Evolutionary conservation across 2,797 vertebrate species (phyloP).

Genomic region (Coreius guichenoti): DNA sequence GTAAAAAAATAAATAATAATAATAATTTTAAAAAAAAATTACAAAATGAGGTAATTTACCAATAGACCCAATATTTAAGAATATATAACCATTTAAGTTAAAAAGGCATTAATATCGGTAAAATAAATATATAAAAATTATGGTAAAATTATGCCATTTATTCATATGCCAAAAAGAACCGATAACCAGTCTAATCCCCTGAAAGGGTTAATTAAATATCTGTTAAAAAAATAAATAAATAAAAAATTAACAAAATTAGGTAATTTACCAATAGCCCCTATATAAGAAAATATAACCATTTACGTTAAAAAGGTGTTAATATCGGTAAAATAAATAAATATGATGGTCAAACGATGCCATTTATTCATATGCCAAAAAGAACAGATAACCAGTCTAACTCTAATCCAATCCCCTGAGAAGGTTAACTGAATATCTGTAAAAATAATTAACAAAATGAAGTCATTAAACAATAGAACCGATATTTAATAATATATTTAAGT

Average conservation of each 20-base stretch:
- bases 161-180: not conserved
- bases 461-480: not conserved
- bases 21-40: too few species aligned
- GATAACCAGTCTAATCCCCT: not conserved
- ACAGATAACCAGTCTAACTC: not conserved
- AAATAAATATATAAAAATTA: not conserved
- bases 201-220: not conserved
- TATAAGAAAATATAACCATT: not conserved
- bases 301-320: not conserved
- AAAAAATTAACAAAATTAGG: not conserved
- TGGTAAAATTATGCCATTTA: not conserved
- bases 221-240: not conserved
- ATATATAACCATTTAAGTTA: not conserved
- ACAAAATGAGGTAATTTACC: not conserved
- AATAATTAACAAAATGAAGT: not conserved
- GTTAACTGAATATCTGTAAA: not conserved
- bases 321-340: not conserved
- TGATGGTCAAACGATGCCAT: not conserved
- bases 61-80: not conserved
- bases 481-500: not conserved
- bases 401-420: not conserved
- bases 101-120: not conserved
- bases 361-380: not conserved
- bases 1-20: not conserved
- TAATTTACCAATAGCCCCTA: not conserved